A percentile compares a stretch with the other conserved stretches of the same genome.
Conservation (phyloP, 2,888 invertebrate species). For the Molorchus minor region DNA sequence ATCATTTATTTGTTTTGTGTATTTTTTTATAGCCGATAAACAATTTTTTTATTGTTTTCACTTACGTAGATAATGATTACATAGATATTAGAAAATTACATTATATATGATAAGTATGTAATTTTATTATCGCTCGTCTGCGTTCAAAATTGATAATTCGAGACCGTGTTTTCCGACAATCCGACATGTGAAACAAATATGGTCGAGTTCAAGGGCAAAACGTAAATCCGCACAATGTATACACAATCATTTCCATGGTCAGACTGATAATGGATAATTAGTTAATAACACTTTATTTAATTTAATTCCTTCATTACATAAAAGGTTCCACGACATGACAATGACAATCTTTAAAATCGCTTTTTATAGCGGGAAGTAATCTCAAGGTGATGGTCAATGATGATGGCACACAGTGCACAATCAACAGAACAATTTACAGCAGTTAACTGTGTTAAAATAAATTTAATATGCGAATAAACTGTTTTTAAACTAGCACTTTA, state of each 20-base stretch:
- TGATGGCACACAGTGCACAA: conserved; percentile 28
- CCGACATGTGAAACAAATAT: conserved; percentile 25
- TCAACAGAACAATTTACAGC: conserved; percentile 39
- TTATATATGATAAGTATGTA: too few relatives aligned
- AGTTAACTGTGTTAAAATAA: conserved; percentile 29
- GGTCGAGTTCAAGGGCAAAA: conserved; percentile 48
- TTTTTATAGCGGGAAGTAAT: conserved; percentile 42
- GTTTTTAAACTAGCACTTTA: conserved; percentile 26
- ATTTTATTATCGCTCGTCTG: conserved; percentile 11
- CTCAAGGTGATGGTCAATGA: conserved; percentile 46
- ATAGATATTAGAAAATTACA: too few relatives aligned
- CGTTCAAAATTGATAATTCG: conserved; percentile 7
- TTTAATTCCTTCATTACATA: conserved; percentile 28
- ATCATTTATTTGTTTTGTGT: too few relatives aligned
- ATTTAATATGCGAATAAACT: conserved; percentile 28
- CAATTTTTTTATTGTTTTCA: too few relatives aligned
- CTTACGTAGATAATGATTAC: too few relatives aligned
- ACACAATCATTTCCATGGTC: conserved; percentile 58
- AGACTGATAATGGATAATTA: conserved; percentile 59
- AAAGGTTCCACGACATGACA: conserved; percentile 24
- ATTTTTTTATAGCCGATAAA: too few relatives aligned
- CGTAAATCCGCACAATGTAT: conserved; percentile 42
- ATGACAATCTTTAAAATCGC: conserved; percentile 21
- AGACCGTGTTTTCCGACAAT: conserved; percentile 24
- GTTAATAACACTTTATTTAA: conserved; percentile 52